Conservation (phyloP, 1,140 invertebrate genomes). For the Eumeta japonica region DNA sequence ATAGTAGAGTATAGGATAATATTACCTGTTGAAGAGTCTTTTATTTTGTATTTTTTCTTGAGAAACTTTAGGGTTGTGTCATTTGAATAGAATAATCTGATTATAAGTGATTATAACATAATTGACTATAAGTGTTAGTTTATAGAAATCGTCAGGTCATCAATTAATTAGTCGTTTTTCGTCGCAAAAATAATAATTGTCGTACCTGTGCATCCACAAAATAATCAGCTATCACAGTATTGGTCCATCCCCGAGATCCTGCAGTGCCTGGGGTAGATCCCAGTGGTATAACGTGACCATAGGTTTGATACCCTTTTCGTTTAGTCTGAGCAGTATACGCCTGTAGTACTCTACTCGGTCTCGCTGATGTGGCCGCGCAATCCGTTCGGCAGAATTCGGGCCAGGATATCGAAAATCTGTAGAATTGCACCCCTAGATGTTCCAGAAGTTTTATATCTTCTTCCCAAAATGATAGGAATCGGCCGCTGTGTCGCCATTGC, state of each 20-base stretch:
- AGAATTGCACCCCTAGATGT: slow-evolving; percentile 44
- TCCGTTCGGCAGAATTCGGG: slow-evolving; percentile 58
- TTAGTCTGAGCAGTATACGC: too few species aligned
- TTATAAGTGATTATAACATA: too few species aligned
- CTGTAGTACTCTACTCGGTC: slow-evolving; percentile 63
- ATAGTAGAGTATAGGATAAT: too few species aligned
- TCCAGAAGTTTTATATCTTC: slow-evolving; percentile 54
- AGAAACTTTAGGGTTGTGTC: too few species aligned
- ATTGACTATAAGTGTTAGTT: too few species aligned
- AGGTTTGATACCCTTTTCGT: slow-evolving; percentile 47
- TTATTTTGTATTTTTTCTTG: too few species aligned
- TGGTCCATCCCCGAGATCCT: slow-evolving; percentile 54
- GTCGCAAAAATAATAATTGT: too few species aligned
- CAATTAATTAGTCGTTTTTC: too few species aligned
- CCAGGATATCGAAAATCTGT: slow-evolving; percentile 62
- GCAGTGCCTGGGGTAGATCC: slow-evolving; percentile 46
- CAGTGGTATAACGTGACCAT: slow-evolving; percentile 59
- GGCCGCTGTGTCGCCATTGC: slow-evolving; percentile 53
- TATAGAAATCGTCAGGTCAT: too few species aligned
- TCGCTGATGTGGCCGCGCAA: slow-evolving; percentile 52
- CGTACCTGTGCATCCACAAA: slow-evolving; percentile 61
- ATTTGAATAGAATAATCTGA: too few species aligned
- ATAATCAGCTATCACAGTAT: slow-evolving; percentile 51
- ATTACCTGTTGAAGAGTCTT: too few species aligned
- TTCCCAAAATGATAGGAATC: slow-evolving; percentile 55